Percentiles rank a stretch among this genome's conserved stretches.
These are phyloP conservation scores for Meganola albula DNA, from an alignment of 2,888 invertebrate species.

Conservation along the genomic window DNA sequence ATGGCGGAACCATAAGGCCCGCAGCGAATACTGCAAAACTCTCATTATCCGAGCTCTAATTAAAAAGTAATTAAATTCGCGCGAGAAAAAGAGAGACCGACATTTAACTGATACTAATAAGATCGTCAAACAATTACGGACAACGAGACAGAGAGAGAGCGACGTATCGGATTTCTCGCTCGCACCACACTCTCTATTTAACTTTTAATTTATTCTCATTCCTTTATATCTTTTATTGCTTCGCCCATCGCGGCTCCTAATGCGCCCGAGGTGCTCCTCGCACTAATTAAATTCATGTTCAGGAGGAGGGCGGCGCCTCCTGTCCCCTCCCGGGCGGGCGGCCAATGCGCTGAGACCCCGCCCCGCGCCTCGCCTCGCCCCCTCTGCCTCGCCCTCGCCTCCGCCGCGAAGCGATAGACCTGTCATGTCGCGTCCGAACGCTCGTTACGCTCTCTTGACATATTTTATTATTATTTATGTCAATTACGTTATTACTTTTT, in stretches of 20 bases:
- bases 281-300: conserved; percentile 76
- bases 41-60: conserved; percentile 69
- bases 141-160: conserved; percentile 44
- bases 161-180: conserved; percentile 40
- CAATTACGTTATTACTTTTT: conserved; percentile 77
- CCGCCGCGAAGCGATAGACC: conserved; percentile 72
- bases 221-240: conserved; percentile 79
- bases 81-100: conserved; percentile 72
- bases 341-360: conserved; percentile 36
- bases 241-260: conserved; percentile 77
- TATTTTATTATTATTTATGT: conserved; percentile 78
- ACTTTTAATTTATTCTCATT: conserved; percentile 79
- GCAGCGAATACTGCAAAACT: conserved; percentile 54
- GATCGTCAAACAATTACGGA: conserved; percentile 78
- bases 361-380: conserved; percentile 34
- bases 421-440: conserved; percentile 73
- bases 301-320: conserved; percentile 30
- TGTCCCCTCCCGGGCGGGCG: conserved; percentile 22
- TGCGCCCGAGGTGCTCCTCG: conserved; percentile 75
- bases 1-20: conserved; percentile 39
- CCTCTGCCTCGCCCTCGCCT: conserved; percentile 39
- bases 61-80: conserved; percentile 76
- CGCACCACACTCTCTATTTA: conserved; percentile 67
- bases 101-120: conserved; percentile 79
- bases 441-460: conserved; percentile 74